phyloP scores from a whole-genome alignment of 1,140 invertebrate species.

The Cylas formicarius region DNA sequence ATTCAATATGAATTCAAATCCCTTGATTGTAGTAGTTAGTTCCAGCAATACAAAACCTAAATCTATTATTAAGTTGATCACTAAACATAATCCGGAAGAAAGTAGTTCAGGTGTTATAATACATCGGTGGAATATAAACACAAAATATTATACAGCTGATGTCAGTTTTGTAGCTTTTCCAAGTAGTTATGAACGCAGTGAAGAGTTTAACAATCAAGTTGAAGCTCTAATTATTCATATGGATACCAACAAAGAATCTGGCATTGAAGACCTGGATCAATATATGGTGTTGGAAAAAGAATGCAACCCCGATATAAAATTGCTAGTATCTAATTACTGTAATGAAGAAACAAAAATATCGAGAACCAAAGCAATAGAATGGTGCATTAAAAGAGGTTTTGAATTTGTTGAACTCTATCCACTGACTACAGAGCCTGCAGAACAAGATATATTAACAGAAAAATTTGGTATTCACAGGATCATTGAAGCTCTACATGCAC shows the following conservation, averaged over 20 bases:
- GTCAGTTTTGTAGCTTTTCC: constrained; percentile 39
- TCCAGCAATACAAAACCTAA: constrained; percentile 36
- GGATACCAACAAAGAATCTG: constrained; percentile 38
- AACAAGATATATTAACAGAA: constrained; percentile 55
- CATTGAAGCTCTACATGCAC: constrained; percentile 62
- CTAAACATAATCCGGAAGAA: constrained; percentile 26
- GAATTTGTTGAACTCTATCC: constrained; percentile 67
- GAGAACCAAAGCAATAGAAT: constrained; percentile 32
- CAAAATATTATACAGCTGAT: constrained; percentile 42
- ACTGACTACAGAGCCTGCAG: constrained; percentile 40
- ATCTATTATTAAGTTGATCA: constrained; percentile 38
- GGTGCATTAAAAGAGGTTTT: constrained; percentile 48
- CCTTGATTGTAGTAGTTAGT: constrained; percentile 37
- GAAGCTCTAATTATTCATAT: constrained; percentile 42
- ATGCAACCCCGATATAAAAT: constrained; percentile 36
- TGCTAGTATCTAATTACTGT: constrained; percentile 39
- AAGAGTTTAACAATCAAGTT: constrained; percentile 32
- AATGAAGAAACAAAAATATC: constrained; percentile 36
- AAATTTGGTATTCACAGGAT: constrained; percentile 64
- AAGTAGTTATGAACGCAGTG: constrained; percentile 25
- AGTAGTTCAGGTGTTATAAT: constrained; percentile 16
- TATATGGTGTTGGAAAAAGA: constrained; percentile 36
- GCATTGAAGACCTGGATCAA: constrained; percentile 35
- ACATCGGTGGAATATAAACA: constrained; percentile 41
- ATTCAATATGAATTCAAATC: too few relatives aligned